Base-by-base conservation (phyloP, 1,140 invertebrate species). In the Aphelinus atriplicis region DNA sequence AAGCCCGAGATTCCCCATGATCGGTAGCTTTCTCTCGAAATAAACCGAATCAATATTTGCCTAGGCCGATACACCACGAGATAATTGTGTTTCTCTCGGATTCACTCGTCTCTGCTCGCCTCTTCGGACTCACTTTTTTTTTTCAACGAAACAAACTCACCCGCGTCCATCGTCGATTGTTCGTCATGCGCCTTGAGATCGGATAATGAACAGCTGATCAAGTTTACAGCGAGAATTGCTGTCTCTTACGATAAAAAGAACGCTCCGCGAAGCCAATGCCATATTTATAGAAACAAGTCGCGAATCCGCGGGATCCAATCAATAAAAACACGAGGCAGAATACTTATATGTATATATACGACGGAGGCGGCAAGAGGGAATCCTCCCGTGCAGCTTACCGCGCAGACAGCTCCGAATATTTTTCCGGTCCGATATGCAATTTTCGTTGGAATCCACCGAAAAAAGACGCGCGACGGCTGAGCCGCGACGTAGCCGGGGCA, bases 1-100 rank as follows among this genome's bases (percentile, higher is more conserved):
- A 72, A 64, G 71, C 2, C 26, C 26, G 47, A 65, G 57, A 60
- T 60, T 73, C 56, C 10, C 42, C 7, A 58, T 43, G 45, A 3
- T 10, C 6, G 48, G 45, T n/a, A 10, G 63, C 5, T 51, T 53
- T 58, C 6, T 0, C 51, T 57, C 48, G 48, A 66, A 66, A 60
- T 65, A 65, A 73, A 66, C 46, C 42, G 47, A 73, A 73, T 60
- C 64, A 73, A 66, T 73, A 73, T 73, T 73, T 73, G 48, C 46
- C 42, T 58, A 51, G 26, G 47, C 53, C 7, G 45, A 57, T 26
- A 26, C 26, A 26, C 26, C 46, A 57, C 10, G 26, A 72, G 53
- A 72, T 64, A 72, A 47, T 65, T 65, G 55, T 56, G 53, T 47
- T 57, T 26, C 1, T 26, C 45, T 72, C 53, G 1, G 26, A 26